Percentiles rank a stretch among this genome's conserved stretches.
phyloP scores from a whole-genome alignment of 2,113 vertebrate species.

The Harpagus bidentatus region DNA sequence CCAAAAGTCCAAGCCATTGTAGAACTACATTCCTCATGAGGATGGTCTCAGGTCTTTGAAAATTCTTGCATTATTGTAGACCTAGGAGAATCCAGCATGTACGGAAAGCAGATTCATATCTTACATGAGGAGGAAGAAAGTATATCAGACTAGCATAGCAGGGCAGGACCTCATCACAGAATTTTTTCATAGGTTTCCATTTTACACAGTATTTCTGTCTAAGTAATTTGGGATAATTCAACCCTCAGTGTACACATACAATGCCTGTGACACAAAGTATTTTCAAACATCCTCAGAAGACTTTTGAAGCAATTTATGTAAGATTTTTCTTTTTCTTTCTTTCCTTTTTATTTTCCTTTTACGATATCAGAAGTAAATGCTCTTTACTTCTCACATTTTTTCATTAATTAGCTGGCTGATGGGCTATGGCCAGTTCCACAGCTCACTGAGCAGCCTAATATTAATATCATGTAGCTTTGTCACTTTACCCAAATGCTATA shows the following conservation, averaged over 20 bases:
- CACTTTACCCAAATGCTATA: slow-evolving; percentile 42
- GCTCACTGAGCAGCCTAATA: slow-evolving; percentile 44
- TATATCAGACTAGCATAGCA: not conserved
- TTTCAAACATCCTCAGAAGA: not conserved
- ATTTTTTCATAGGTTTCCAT: not conserved
- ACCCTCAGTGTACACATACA: not conserved
- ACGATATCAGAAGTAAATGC: not conserved
- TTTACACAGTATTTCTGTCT: not conserved
- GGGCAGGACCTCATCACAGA: not conserved
- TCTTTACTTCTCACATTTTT: not conserved
- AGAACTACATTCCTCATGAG: not conserved
- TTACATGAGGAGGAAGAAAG: not conserved
- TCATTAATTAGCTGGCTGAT: slow-evolving; percentile 63
- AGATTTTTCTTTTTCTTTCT: not conserved
- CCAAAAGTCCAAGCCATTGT: not conserved
- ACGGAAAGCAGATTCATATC: not conserved
- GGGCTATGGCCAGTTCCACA: slow-evolving; percentile 10
- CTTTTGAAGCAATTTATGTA: not conserved
- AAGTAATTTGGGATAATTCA: not conserved
- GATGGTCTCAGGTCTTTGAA: not conserved
- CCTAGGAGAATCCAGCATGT: not conserved
- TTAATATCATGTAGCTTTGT: slow-evolving; percentile 45
- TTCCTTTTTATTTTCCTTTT: not conserved
- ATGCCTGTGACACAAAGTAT: not conserved
- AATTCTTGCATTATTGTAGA: not conserved